These are phyloP conservation scores for Amphipyra berbera DNA, from an alignment of 2,888 invertebrate species.

Conservation along the genomic window DNA sequence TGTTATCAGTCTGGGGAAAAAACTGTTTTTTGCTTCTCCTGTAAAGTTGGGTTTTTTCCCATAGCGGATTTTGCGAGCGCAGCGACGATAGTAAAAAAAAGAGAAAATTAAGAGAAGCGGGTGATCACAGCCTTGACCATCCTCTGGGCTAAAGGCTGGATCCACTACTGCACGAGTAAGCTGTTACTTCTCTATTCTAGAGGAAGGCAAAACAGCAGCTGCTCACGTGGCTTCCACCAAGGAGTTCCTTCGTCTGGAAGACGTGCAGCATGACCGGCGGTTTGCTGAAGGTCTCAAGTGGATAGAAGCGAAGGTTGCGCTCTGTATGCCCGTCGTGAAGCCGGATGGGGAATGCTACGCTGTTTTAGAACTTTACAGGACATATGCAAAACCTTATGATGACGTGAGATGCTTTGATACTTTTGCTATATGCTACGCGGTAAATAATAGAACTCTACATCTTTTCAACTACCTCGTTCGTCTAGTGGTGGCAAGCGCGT, in stretches of 20 bases:
- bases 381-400: slow-evolving; percentile 74
- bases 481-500: too few relatives aligned
- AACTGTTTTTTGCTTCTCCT: too few relatives aligned
- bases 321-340: slow-evolving; percentile 90
- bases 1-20: too few relatives aligned
- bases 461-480: too few relatives aligned
- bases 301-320: slow-evolving; percentile 89
- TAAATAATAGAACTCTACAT: too few relatives aligned
- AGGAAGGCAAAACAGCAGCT: slow-evolving; percentile 88
- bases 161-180: neutral
- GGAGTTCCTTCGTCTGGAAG: slow-evolving; percentile 88
- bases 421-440: too few relatives aligned
- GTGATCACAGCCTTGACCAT: too few relatives aligned
- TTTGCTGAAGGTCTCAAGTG: slow-evolving; percentile 90
- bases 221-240: slow-evolving; percentile 90
- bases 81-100: too few relatives aligned
- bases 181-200: slow-evolving; percentile 54
- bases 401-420: slow-evolving; percentile 66
- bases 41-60: too few relatives aligned
- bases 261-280: slow-evolving; percentile 88
- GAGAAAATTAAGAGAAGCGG: too few relatives aligned
- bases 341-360: slow-evolving; percentile 90
- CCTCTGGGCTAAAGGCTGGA: too few relatives aligned
- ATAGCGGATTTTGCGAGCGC: too few relatives aligned
- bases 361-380: slow-evolving; percentile 89